Evolutionary conservation across 2,888 invertebrate species (phyloP).

Genomic region (Ormyrus pomaceus): DNA sequence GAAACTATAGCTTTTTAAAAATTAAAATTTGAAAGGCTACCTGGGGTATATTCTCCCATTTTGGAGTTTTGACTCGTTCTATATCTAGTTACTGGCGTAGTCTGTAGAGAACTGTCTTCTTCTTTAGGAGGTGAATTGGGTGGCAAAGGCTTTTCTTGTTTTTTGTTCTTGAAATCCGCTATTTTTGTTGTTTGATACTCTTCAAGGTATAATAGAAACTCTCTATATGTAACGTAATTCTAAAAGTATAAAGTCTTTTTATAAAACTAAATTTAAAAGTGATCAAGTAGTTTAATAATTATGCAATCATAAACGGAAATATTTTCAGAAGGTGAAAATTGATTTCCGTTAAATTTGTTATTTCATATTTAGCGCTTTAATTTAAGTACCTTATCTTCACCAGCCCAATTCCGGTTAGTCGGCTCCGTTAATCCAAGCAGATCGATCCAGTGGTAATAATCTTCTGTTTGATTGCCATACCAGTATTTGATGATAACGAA

Average conservation of each 20-base stretch:
- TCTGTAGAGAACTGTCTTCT: constrained; percentile 41
- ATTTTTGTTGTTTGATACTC: constrained; percentile 78
- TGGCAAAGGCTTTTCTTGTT: constrained; percentile 59
- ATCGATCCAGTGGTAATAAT: constrained; percentile 85
- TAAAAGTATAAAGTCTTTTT: constrained; percentile 64
- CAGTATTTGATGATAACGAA: constrained; percentile 88
- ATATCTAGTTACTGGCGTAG: constrained; percentile 45
- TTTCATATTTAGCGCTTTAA: constrained; percentile 27
- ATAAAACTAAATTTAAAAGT: not conserved
- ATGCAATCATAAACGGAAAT: not conserved
- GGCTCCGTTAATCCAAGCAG: constrained; percentile 83
- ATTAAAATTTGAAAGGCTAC: not conserved
- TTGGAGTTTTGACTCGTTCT: constrained; percentile 34
- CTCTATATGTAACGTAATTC: constrained; percentile 84
- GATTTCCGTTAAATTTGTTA: constrained; percentile 17
- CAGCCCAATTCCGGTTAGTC: constrained; percentile 85
- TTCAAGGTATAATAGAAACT: constrained; percentile 82
- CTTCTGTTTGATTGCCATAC: constrained; percentile 84
- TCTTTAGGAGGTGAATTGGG: constrained; percentile 62
- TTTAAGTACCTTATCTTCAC: constrained; percentile 76
- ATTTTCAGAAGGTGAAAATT: not conserved
- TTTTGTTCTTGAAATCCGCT: constrained; percentile 73
- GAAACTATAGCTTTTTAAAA: not conserved
- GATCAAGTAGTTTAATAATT: not conserved
- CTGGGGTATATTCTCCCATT: constrained; percentile 50